phyloP scores from a whole-genome alignment of 2,797 vertebrate genomes.

The Sparidentex hasta region DNA sequence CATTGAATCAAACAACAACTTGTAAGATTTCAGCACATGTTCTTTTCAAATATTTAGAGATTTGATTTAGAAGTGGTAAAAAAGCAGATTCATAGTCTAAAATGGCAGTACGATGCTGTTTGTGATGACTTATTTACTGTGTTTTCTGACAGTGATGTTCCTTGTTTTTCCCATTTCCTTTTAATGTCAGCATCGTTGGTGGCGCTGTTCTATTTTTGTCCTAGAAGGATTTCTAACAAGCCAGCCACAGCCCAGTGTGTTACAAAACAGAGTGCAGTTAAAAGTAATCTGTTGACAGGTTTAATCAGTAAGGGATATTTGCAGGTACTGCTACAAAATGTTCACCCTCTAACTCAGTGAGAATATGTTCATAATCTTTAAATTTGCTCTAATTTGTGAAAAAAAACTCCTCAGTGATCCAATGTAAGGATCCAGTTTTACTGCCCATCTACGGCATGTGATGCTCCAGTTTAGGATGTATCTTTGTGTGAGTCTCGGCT shows the following conservation, averaged over 20 bases:
- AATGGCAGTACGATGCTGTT: constrained; percentile 1
- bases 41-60: background rate
- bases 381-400: background rate
- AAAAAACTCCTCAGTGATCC: background rate
- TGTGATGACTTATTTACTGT: background rate
- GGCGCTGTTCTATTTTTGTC: constrained; percentile 35
- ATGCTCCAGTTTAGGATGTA: background rate
- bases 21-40: background rate
- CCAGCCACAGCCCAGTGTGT: background rate
- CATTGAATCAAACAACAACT: background rate
- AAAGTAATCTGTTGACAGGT: background rate
- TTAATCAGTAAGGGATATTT: constrained; percentile 5
- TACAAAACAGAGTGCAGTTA: background rate
- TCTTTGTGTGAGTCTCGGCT: background rate
- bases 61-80: constrained; percentile 1
- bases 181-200: constrained; percentile 9
- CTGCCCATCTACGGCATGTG: background rate
- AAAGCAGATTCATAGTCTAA: background rate
- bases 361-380: background rate
- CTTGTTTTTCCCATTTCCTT: constrained; percentile 1
- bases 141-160: background rate
- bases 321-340: background rate
- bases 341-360: background rate
- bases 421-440: background rate
- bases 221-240: constrained; percentile 8